Conservation (phyloP, 2,888 invertebrate genomes). For the Pantelozetes paolii region DNA sequence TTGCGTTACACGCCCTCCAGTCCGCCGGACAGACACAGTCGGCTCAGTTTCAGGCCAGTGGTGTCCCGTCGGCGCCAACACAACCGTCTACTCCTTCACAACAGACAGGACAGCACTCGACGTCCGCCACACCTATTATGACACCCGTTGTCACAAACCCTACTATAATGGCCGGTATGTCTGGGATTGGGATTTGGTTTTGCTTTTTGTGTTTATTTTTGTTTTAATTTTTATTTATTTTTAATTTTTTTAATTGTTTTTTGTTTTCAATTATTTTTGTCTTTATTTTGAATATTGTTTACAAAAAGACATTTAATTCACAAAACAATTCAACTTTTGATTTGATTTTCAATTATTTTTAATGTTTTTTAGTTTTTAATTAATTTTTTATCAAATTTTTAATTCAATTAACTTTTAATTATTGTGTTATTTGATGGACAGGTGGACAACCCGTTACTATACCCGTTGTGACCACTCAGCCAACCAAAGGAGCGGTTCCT, state of each 20-base stretch:
- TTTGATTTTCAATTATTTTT: too few relatives aligned
- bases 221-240: too few relatives aligned
- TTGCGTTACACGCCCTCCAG: neutral
- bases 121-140: neutral
- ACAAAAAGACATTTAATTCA: too few relatives aligned
- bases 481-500: neutral
- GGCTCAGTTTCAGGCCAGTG: neutral
- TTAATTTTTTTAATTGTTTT: neutral
- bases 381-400: too few relatives aligned
- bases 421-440: neutral
- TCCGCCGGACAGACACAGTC: neutral
- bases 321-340: too few relatives aligned
- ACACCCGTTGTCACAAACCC: neutral
- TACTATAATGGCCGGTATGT: neutral
- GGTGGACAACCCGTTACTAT: neutral
- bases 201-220: neutral
- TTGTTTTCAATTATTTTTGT: neutral
- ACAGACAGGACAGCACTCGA: neutral
- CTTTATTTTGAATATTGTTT: too few relatives aligned
- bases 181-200: neutral
- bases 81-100: neutral
- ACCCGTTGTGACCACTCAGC: neutral
- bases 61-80: neutral
- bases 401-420: neutral
- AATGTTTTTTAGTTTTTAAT: too few relatives aligned